Evolutionary conservation across 2,113 vertebrate species (phyloP).

Genomic region (Serilophus lunatus): DNA sequence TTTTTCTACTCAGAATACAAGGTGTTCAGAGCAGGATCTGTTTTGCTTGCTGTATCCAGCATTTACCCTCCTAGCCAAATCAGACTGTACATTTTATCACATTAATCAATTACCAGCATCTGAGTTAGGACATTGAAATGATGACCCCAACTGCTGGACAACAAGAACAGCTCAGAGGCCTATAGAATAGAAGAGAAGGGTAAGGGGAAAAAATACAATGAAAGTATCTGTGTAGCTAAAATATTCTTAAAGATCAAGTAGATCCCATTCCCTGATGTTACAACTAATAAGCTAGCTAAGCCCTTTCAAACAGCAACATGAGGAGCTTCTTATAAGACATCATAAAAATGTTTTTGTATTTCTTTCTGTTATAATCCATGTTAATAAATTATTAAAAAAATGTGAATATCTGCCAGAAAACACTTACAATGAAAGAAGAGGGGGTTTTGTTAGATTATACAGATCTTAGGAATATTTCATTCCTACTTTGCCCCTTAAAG

Average conservation of each 20-base stretch:
- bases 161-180: background rate
- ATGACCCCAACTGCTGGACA: background rate
- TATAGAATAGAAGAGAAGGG: background rate
- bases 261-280: background rate
- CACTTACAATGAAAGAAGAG: background rate
- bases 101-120: background rate
- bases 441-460: background rate
- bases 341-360: background rate
- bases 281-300: background rate
- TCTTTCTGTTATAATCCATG: background rate
- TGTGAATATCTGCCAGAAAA: background rate
- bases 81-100: background rate
- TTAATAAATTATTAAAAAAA: background rate
- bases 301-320: background rate
- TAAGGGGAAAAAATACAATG: background rate
- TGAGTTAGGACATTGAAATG: background rate
- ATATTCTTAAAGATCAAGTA: background rate
- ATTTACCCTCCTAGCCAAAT: background rate
- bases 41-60: background rate
- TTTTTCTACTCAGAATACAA: background rate
- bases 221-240: background rate
- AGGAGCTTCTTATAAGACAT: background rate
- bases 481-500: background rate
- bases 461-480: background rate
- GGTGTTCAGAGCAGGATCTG: background rate